phyloP scores from a whole-genome alignment of 2,888 invertebrate species.

The Xylophagus ater region DNA sequence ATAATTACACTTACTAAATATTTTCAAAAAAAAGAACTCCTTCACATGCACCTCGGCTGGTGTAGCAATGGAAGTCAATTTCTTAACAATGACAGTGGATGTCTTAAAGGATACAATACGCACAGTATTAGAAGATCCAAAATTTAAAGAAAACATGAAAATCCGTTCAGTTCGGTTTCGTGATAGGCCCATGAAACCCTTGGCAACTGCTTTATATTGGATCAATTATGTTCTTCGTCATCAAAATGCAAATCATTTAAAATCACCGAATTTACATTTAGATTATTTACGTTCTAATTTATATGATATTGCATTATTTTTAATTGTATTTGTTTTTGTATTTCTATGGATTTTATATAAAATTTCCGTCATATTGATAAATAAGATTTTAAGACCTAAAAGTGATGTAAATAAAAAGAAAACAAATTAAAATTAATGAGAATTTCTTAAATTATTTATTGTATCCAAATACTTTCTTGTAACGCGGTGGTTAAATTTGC shows the following conservation, averaged over 20 bases:
- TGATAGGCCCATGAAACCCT: slow-evolving; percentile 43
- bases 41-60: slow-evolving; percentile 9
- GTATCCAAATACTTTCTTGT: no score
- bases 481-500: no score
- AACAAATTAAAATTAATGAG: no score
- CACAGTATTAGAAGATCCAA: slow-evolving; percentile 16
- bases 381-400: no score
- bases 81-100: slow-evolving; percentile 3
- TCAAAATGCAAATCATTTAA: slow-evolving; percentile 42
- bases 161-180: slow-evolving; percentile 38
- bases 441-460: no score
- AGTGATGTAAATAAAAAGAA: no score
- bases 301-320: slow-evolving; percentile 35
- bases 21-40: slow-evolving; percentile 12
- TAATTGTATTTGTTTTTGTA: slow-evolving; percentile 4
- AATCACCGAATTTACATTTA: slow-evolving; percentile 37
- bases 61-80: slow-evolving; percentile 5
- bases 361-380: no score
- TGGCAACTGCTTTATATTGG: slow-evolving; percentile 50
- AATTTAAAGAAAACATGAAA: slow-evolving; percentile 25
- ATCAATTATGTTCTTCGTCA: slow-evolving; percentile 48
- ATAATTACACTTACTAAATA: neutral
- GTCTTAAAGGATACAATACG: slow-evolving; percentile 16
- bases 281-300: slow-evolving; percentile 38
- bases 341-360: neutral